Conservation (phyloP, 2,113 vertebrate species). For the Craseonycteris thonglongyai region DNA sequence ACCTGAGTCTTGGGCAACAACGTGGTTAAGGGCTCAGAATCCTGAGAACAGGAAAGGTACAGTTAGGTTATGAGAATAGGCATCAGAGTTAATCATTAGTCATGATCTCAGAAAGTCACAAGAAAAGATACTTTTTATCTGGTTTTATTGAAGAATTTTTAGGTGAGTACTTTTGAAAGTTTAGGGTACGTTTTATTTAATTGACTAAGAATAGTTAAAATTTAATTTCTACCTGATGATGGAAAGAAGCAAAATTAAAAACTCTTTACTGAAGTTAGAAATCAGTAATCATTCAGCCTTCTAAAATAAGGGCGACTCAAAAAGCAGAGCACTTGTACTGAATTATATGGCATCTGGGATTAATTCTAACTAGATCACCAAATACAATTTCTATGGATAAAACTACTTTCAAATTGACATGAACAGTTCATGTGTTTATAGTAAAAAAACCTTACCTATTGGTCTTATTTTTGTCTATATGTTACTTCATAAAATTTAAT, state of each 20-base stretch:
- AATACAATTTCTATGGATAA: neutral
- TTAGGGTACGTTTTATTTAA: neutral
- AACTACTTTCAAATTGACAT: constrained; percentile 25
- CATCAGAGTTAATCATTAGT: neutral
- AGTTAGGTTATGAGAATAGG: neutral
- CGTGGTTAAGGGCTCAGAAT: neutral
- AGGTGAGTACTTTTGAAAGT: neutral
- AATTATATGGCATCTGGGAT: neutral
- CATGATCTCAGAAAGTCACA: neutral
- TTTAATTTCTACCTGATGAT: constrained; percentile 21
- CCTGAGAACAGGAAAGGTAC: neutral
- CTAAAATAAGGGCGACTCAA: constrained; percentile 1
- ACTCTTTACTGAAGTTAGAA: neutral
- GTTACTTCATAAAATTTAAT: constrained; percentile 13
- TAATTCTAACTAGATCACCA: constrained; percentile 18
- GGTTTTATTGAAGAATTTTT: neutral
- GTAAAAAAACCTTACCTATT: neutral
- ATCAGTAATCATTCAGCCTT: neutral
- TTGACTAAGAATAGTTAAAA: neutral
- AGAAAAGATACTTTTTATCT: neutral
- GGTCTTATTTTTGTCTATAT: neutral
- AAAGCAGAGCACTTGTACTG: neutral
- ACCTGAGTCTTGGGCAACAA: neutral
- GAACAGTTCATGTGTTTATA: neutral
- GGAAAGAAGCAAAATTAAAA: constrained; percentile 27